Evolutionary conservation across 1,140 invertebrate genomes (phyloP), one percentile per base, ranked within the genome.

Genomic region (Dendrolimus punctatus): DNA sequence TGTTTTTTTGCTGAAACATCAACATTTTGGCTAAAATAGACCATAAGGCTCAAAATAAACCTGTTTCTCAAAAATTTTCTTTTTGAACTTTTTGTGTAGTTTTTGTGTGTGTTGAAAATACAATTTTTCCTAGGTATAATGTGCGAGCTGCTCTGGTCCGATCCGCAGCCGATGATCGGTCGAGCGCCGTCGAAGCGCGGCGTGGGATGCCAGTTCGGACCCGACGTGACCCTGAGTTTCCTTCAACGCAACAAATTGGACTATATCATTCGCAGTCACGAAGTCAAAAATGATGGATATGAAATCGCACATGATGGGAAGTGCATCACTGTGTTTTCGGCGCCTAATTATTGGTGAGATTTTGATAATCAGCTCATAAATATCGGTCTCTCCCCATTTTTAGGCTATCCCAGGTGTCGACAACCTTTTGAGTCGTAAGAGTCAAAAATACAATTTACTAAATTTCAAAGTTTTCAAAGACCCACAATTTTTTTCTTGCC

Each of bases 61-160:
- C n/a, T n/a, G n/a, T n/a, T n/a, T n/a, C n/a, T n/a, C n/a, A n/a
- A n/a, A n/a, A n/a, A n/a, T n/a, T n/a, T n/a, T n/a, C n/a, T n/a
- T n/a, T n/a, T n/a, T n/a, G n/a, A n/a, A n/a, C n/a, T n/a, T n/a
- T n/a, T n/a, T n/a, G n/a, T n/a, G n/a, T n/a, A n/a, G n/a, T n/a
- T n/a, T n/a, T n/a, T n/a, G n/a, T n/a, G n/a, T n/a, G n/a, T n/a
- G n/a, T n/a, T n/a, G n/a, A n/a, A n/a, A 23, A 23, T 23, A 23
- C 23, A 23, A 23, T 23, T 37, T 42, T 36, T 48, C 46, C 23
- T 67, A 87, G 85, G 94, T 60, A 87, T 96, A 42, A 99, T 99
- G 98, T 99, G 97, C 80, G 98, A 99, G 79, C 86, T 99, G 49
- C 88, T 99, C 6, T 99, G 98, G 98, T 99, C 97, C 1, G 99